Evolutionary conservation across 2,797 vertebrate genomes (phyloP).

Genomic region (Trematomus bernacchii): DNA sequence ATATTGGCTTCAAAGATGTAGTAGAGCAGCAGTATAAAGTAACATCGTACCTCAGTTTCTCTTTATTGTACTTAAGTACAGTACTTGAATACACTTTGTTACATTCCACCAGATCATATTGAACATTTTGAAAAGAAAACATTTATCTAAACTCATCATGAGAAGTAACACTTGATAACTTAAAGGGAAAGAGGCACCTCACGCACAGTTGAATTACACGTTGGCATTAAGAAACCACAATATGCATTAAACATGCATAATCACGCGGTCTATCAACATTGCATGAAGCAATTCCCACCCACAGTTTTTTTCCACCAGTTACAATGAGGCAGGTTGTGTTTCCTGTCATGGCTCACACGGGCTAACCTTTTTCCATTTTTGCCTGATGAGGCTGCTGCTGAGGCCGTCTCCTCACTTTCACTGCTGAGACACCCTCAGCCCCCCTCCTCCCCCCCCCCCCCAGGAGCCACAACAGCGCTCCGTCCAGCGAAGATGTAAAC

Average conservation of each 20-base stretch:
- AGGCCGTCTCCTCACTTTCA: constrained; percentile 82
- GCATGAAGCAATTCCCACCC: constrained; percentile 41
- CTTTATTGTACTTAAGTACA: too few relatives aligned
- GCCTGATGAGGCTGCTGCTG: constrained; percentile 76
- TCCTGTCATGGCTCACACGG: constrained; percentile 58
- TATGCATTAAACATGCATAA: constrained; percentile 40
- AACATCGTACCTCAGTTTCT: too few relatives aligned
- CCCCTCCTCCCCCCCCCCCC: constrained; percentile 31
- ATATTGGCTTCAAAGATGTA: too few relatives aligned
- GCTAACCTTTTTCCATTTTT: constrained; percentile 83
- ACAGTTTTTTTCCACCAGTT: constrained; percentile 43
- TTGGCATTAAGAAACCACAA: constrained; percentile 28
- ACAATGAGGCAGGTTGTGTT: constrained; percentile 67
- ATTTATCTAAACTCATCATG: too few relatives aligned
- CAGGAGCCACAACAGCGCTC: constrained; percentile 48
- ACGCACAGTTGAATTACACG: neutral
- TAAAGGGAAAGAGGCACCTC: neutral
- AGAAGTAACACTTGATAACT: too few relatives aligned
- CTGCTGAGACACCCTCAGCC: constrained; percentile 71
- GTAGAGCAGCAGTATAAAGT: too few relatives aligned
- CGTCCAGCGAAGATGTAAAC: constrained; percentile 83
- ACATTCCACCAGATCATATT: too few relatives aligned
- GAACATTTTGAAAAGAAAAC: too few relatives aligned
- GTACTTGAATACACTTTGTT: too few relatives aligned
- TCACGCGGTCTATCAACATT: constrained; percentile 45